Evolutionary conservation across 2,888 invertebrate species (phyloP).

Genomic region (Brenthis hecate): DNA sequence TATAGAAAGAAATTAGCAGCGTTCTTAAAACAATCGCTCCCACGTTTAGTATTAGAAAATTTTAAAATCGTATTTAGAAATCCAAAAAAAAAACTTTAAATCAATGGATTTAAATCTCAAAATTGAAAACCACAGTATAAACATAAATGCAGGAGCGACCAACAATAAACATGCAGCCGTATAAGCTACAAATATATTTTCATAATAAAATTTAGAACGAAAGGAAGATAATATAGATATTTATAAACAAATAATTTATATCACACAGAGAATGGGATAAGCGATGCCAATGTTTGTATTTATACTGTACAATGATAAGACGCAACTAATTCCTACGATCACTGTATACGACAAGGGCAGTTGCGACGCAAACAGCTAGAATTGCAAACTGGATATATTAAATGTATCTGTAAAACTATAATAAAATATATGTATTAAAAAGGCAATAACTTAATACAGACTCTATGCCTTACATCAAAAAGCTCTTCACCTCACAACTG

Average conservation of each 20-base stretch:
- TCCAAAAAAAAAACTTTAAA: too few relatives aligned
- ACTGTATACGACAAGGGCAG: neutral
- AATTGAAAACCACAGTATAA: neutral
- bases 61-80: too few relatives aligned
- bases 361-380: slow-evolving; percentile 12
- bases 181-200: slow-evolving; percentile 40
- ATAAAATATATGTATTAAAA: too few relatives aligned
- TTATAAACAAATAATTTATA: slow-evolving; percentile 24
- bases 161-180: slow-evolving; percentile 39
- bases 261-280: slow-evolving; percentile 32
- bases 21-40: slow-evolving; percentile 31
- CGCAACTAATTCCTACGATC: slow-evolving; percentile 34
- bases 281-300: slow-evolving; percentile 34
- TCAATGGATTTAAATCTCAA: neutral
- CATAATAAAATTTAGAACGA: slow-evolving; percentile 57
- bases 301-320: slow-evolving; percentile 20
- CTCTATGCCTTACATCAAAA: too few relatives aligned
- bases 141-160: slow-evolving; percentile 36
- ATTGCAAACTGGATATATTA: neutral
- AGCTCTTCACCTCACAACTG: slow-evolving; percentile 6
- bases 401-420: neutral
- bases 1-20: slow-evolving; percentile 38
- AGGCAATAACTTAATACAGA: too few relatives aligned
- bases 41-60: slow-evolving; percentile 10
- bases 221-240: slow-evolving; percentile 29